Evolutionary conservation across 2,797 vertebrate species (phyloP), one percentile per base, ranked within the genome.

Genomic region (Macrochelys suwanniensis): DNA sequence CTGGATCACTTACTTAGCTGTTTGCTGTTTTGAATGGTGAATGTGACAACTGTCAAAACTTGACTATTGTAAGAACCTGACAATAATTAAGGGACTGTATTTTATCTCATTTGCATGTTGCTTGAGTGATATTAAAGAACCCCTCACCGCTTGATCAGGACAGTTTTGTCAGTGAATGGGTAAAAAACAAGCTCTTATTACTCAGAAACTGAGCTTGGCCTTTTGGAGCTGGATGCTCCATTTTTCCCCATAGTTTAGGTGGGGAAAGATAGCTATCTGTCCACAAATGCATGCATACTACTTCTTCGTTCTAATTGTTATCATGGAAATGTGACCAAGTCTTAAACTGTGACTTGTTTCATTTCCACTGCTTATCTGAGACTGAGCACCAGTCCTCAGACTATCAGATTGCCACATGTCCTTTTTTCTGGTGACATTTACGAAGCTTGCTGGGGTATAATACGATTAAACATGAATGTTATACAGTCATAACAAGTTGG

Each of bases 251-350:
- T 5, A n/a, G n/a, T n/a, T n/a, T n/a, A n/a, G n/a, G n/a, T n/a
- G n/a, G n/a, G n/a, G n/a, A n/a, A n/a, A n/a, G n/a, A n/a, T n/a
- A n/a, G n/a, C n/a, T n/a, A 80, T 47, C 74, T 94, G 54, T 19
- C 54, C 87, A 80, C 1, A 1, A 88, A 89, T 57, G n/a, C 26
- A 87, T 28, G 11, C 50, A 19, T 68, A 21, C 33, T 65, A 33
- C 59, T 68, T 33, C 31, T 61, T 68, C 84, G 33, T 85, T 94
- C 47, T 82, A 51, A 80, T 85, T 88, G 42, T 88, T 90, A 68
- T 84, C 93, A 56, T 93, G 93, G 94, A 96, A 94, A 94, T 16
- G 2, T 53, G 82, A 96, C 90, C 93, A 92, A 87, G 88, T 93
- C 47, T 49, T n/a, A 84, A 33, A 23, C 42, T 42, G 45, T 80